Base-by-base conservation (phyloP, 1,140 invertebrate species). In the Ptiloglossa arizonensis region DNA sequence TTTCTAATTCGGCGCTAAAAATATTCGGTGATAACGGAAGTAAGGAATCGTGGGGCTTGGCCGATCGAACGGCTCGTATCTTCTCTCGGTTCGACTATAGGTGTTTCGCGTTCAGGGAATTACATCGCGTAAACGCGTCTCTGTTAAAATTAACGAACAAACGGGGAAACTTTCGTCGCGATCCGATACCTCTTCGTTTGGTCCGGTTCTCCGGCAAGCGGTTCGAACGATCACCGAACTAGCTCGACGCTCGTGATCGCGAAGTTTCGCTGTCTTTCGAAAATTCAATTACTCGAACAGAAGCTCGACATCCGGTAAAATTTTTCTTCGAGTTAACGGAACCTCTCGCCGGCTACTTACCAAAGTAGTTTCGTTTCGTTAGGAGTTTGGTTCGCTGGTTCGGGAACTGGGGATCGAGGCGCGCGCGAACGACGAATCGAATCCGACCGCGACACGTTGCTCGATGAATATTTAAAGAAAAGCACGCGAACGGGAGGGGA, bases 381-480 rank as follows among this genome's bases (percentile, higher is more conserved):
- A 60, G 32, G 32, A 35, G 3, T 71, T 48, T 24, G 22, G 41
- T 54, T 71, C 41, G 56, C 59, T 60, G 48, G 27, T 71, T 4
- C 41, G 27, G 15, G 54, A 71, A 71, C 54, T 24, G 41, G 27
- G 17, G 22, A 22, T 27, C 2, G 13, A 2, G 32, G 6, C 32
- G 2, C 1, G 6, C 32, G 32, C 32, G 32, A 35, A 35, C 32
- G 32, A 35, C 32, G 32, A 2, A 68, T 54, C 32, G 29, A n/a
- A 19, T 3, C 1, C 5, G 22, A 38, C 5, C 15, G 35, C 3
- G 32, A 35, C 3, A 35, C 1, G n/a, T 0, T 17, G n/a, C 1
- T 0, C 41, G 27, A 2, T 71, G 56, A 71, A 71, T 71, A 50
- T 71, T 60, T 71, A 22, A 71, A 50, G 69, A 9, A 71, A 71